Evolutionary conservation across 1,140 invertebrate genomes (phyloP).

Genomic region (Drepana arcuata): DNA sequence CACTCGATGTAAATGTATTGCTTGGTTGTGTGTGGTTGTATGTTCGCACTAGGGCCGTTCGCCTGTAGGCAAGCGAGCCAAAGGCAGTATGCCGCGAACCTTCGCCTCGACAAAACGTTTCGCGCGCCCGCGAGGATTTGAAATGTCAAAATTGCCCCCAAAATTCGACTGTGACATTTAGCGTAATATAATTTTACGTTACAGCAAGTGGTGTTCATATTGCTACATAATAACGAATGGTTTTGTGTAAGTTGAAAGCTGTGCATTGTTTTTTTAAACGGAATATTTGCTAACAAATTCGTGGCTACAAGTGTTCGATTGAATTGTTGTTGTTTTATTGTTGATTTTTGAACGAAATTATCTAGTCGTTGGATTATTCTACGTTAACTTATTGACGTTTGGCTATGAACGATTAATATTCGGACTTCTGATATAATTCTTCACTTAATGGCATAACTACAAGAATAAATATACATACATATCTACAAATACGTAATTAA

Average conservation of each 20-base stretch:
- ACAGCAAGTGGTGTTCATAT: background rate
- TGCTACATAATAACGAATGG: constrained; percentile 1
- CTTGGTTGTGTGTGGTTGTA: too few relatives aligned
- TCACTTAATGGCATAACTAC: too few relatives aligned
- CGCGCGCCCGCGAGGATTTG: too few relatives aligned
- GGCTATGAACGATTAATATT: too few relatives aligned
- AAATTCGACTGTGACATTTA: constrained; percentile 26
- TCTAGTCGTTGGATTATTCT: too few relatives aligned
- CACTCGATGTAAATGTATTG: too few relatives aligned
- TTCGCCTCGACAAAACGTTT: constrained; percentile 27
- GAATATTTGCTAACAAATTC: constrained; percentile 8
- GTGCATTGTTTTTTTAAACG: constrained; percentile 1
- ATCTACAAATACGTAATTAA: too few relatives aligned
- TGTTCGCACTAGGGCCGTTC: constrained; percentile 10
- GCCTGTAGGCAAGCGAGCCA: too few relatives aligned
- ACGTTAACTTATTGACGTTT: too few relatives aligned
- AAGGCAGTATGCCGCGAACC: constrained; percentile 37
- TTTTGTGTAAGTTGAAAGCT: constrained; percentile 1
- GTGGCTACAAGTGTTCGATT: constrained; percentile 2
- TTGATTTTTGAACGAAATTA: constrained; percentile 1
- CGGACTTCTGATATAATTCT: too few relatives aligned
- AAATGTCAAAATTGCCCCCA: constrained; percentile 32
- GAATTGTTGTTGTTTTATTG: background rate
- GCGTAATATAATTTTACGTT: background rate
- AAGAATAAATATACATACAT: too few relatives aligned